These are phyloP conservation scores for Excalfactoria chinensis DNA, from an alignment of 2,113 vertebrate genomes.

Conservation along the genomic window DNA sequence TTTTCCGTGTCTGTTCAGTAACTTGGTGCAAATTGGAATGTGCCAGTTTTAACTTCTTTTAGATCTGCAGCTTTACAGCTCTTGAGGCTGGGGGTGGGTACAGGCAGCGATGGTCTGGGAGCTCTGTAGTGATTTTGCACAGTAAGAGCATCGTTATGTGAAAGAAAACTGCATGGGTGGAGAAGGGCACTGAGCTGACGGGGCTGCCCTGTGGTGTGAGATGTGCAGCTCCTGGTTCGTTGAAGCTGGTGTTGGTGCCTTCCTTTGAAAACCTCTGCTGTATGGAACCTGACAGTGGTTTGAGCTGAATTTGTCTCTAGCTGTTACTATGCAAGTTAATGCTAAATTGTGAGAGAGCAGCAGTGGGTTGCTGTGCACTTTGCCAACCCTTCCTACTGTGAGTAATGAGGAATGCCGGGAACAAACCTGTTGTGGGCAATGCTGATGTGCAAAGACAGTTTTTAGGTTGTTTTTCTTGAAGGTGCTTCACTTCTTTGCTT, in stretches of 20 bases:
- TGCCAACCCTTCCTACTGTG: background rate
- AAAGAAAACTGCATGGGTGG: background rate
- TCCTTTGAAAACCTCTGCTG: background rate
- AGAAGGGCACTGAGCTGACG: background rate
- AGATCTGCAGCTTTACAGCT: background rate
- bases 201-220: background rate
- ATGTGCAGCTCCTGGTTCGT: background rate
- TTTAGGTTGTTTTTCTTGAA: background rate
- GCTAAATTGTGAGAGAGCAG: background rate
- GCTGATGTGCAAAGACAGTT: background rate
- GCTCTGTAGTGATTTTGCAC: background rate
- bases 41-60: background rate
- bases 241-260: background rate
- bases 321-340: background rate
- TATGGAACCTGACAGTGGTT: background rate
- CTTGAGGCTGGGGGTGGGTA: background rate
- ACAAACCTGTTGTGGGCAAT: background rate
- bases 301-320: background rate
- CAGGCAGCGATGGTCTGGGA: background rate
- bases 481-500: background rate
- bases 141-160: background rate
- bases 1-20: background rate
- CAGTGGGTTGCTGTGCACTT: background rate
- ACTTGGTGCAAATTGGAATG: background rate
- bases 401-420: background rate